Base-by-base conservation (phyloP, 2,888 invertebrate species). In the Eristalinus sepulchralis region DNA sequence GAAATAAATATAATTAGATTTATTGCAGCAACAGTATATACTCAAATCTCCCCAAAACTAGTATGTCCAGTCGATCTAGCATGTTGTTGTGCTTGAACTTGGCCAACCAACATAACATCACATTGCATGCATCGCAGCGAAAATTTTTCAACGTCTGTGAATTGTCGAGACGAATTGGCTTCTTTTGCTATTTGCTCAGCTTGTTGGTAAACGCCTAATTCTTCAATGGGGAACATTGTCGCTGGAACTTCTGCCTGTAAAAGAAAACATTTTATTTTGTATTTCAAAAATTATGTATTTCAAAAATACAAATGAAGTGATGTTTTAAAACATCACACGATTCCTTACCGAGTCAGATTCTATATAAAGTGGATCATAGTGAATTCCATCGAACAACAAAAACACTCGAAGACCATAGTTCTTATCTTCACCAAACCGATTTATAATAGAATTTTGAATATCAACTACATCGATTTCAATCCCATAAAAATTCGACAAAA, bases 381-480 rank as follows among this genome's bases (percentile, higher is more conserved):
- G 99, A 70, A 98, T 97, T 20, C 98, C 98, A 93, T 98, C 98
- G 91, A 98, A 99, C 68, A 98, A 94, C 5, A 99, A 93, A 91
- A 98, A 96, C 3, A 98, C 97, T 89, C 98, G 93, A 79, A 96
- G 94, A 1, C 95, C 94, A 91, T 97, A 98, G 89, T 96, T 95
- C 90, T 96, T 95, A 92, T 98, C 98, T 93, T 98, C 98, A 0
- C 98, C 98, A 93, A 98, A 98, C 89, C 97, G 95, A 92, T 98
- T 98, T 82, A 98, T 96, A 83, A 97, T 96, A 57, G 96, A 96
- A 92, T 97, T 97, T 88, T 97, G 95, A 66, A 97, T 97, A 91
- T 98, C 97, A 3, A 98, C 97, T 1, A 98, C 98, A 84, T 96
- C 98, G 92, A 99, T 98, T 94, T 99, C 98, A 73, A 98, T 93